phyloP scores from a whole-genome alignment of 2,797 vertebrate species.

The Cacajao melanocephalus region DNA sequence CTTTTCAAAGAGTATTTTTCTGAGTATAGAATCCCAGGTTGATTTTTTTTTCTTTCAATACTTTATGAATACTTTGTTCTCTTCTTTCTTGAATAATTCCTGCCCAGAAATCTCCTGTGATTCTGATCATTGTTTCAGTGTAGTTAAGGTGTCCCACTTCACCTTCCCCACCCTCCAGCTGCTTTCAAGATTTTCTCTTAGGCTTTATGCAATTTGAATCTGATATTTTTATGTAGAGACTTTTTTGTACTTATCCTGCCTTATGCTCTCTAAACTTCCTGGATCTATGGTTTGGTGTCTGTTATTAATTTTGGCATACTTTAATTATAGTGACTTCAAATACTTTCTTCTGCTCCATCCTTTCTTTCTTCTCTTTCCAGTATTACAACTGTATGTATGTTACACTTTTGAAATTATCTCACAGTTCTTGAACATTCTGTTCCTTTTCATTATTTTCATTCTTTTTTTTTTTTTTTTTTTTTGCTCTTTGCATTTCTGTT shows the following conservation, averaged over 20 bases:
- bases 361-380: background rate
- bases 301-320: background rate
- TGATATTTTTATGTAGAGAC: background rate
- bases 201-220: background rate
- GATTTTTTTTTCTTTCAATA: background rate
- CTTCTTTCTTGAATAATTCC: background rate
- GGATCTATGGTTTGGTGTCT: background rate
- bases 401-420: background rate
- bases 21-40: background rate
- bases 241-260: background rate
- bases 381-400: background rate
- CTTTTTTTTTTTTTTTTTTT: background rate
- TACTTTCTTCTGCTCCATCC: background rate
- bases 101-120: background rate
- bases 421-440: background rate
- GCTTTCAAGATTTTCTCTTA: background rate
- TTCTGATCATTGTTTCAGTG: background rate
- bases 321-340: background rate
- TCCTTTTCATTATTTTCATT: background rate
- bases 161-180: background rate
- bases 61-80: background rate
- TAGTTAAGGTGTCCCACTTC: background rate
- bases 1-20: background rate
- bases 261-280: background rate
- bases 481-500: background rate